Conservation (phyloP, 2,797 vertebrate genomes). For the Trachurus trachurus region DNA sequence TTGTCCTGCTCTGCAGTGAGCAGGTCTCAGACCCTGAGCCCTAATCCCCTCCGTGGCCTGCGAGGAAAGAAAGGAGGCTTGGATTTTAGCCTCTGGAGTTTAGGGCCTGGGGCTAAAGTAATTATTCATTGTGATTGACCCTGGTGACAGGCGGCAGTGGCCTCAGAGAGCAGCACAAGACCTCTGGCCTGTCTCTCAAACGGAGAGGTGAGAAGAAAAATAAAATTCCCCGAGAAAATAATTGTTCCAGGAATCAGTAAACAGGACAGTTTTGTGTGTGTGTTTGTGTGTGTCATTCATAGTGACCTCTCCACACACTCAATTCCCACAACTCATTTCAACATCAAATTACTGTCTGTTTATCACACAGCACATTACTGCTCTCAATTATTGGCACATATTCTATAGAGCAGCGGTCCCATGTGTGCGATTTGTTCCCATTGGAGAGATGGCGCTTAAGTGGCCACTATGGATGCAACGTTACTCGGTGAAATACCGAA, state of each 20-base stretch:
- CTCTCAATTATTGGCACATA: slow-evolving; percentile 5
- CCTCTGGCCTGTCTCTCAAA: slow-evolving; percentile 36
- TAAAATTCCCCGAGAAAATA: background rate
- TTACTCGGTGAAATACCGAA: too few species aligned
- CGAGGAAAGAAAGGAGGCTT: slow-evolving; percentile 5
- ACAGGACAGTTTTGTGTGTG: background rate
- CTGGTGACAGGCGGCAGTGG: slow-evolving; percentile 33
- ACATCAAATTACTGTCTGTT: slow-evolving; percentile 28
- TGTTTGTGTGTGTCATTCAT: background rate
- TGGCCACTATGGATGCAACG: background rate
- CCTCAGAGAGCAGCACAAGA: slow-evolving; percentile 26
- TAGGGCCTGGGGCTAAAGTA: slow-evolving; percentile 51
- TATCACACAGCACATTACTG: slow-evolving; percentile 4
- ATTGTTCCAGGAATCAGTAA: background rate
- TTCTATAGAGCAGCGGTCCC: background rate
- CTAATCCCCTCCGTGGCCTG: slow-evolving; percentile 57
- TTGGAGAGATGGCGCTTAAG: slow-evolving; percentile 43
- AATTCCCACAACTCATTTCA: slow-evolving; percentile 11
- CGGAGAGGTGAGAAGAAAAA: background rate
- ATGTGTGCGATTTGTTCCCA: background rate
- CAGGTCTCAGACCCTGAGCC: slow-evolving; percentile 28
- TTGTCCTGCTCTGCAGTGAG: slow-evolving; percentile 50
- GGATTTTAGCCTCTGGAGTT: slow-evolving; percentile 44
- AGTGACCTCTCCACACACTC: slow-evolving; percentile 5
- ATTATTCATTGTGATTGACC: slow-evolving; percentile 60